A percentile compares a stretch with the other conserved stretches of the same genome.
These are phyloP conservation scores for Macrosteles quadrilineatus DNA, from an alignment of 1,140 invertebrate genomes.

Conservation along the genomic window DNA sequence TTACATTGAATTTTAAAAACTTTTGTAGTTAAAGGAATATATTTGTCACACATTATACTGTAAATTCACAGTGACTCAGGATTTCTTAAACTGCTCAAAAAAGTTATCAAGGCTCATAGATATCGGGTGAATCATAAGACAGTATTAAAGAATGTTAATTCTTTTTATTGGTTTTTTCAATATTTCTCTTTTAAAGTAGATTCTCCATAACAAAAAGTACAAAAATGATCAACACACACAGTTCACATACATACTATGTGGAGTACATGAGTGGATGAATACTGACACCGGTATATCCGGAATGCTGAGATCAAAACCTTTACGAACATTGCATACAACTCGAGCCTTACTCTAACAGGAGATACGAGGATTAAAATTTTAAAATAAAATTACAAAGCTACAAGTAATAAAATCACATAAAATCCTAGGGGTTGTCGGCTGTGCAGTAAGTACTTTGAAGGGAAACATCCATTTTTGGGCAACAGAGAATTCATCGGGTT, in stretches of 20 bases:
- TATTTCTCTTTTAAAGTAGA: slow-evolving; percentile 19
- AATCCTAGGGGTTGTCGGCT: neutral
- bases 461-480: too few relatives aligned
- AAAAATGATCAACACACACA: slow-evolving; percentile 29
- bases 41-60: too few relatives aligned
- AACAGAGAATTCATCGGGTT: too few relatives aligned
- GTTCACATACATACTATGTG: slow-evolving; percentile 24
- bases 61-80: too few relatives aligned
- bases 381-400: neutral
- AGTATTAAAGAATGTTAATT: slow-evolving; percentile 20
- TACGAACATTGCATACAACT: slow-evolving; percentile 12
- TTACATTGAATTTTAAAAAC: too few relatives aligned
- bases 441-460: neutral
- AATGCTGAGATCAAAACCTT: slow-evolving; percentile 25
- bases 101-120: too few relatives aligned
- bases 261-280: slow-evolving; percentile 12
- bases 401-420: slow-evolving; percentile 6
- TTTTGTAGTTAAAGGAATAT: too few relatives aligned
- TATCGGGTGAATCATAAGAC: too few relatives aligned
- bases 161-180: slow-evolving; percentile 26
- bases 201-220: slow-evolving; percentile 30
- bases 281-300: slow-evolving; percentile 17
- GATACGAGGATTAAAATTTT: neutral
- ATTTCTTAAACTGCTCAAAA: too few relatives aligned
- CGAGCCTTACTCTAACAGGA: neutral